Evolutionary conservation across 2,113 vertebrate species (phyloP).

Genomic region (Noturus placidus): DNA sequence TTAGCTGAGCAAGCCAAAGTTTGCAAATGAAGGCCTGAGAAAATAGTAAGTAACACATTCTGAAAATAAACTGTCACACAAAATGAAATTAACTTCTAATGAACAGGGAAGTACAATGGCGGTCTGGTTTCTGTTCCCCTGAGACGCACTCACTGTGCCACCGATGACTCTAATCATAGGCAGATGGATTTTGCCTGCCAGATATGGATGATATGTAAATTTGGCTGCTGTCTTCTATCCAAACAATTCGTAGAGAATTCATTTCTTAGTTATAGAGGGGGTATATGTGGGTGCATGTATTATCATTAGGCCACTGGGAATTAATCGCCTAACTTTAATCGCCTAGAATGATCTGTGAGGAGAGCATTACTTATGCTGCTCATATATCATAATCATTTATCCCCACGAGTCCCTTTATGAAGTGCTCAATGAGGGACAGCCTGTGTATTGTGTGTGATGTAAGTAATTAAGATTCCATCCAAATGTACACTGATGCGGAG

Average conservation of each 20-base stretch:
- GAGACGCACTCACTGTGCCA: constrained; percentile 30
- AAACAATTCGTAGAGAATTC: constrained; percentile 50
- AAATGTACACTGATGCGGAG: constrained; percentile 36
- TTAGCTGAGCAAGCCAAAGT: constrained; percentile 37
- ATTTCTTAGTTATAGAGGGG: constrained; percentile 36
- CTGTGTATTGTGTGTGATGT: constrained; percentile 27
- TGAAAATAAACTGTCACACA: constrained; percentile 43
- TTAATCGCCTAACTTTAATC: constrained; percentile 62
- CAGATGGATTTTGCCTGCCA: constrained; percentile 36
- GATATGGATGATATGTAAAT: constrained; percentile 51
- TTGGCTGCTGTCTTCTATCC: constrained; percentile 36
- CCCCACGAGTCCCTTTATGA: constrained; percentile 46
- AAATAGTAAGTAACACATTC: constrained; percentile 23
- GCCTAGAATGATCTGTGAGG: constrained; percentile 60
- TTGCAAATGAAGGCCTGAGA: constrained; percentile 25
- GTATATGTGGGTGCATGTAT: constrained; percentile 4
- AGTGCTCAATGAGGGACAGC: constrained; percentile 36
- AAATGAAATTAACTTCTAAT: constrained; percentile 35
- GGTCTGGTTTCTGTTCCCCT: constrained; percentile 30
- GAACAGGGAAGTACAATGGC: constrained; percentile 36
- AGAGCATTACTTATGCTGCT: constrained; percentile 44
- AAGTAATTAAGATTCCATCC: constrained; percentile 40
- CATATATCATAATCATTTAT: constrained; percentile 66
- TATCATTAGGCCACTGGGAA: constrained; percentile 49
- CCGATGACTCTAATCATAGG: constrained; percentile 31